These are phyloP conservation scores for Holocentrus rufus DNA, from an alignment of 2,797 vertebrate species.

Conservation along the genomic window DNA sequence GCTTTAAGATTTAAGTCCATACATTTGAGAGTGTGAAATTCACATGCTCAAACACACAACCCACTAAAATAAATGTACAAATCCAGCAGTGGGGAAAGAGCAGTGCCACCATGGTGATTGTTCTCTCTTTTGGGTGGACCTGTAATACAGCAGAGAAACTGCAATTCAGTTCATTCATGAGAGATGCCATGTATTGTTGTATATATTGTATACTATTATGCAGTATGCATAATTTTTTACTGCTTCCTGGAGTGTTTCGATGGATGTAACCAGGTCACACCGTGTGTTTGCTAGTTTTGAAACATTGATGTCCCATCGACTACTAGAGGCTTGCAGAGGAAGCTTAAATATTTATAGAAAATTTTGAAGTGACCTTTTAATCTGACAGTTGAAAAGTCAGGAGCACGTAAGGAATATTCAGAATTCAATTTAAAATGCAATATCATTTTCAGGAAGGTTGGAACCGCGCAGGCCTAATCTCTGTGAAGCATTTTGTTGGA, in stretches of 20 bases:
- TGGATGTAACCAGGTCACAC: conserved; percentile 31
- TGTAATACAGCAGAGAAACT: neutral
- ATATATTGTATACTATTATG: no score
- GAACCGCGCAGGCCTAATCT: no score
- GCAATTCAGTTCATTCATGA: neutral
- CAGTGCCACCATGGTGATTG: no score
- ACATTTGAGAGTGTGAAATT: no score
- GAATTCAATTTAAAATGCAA: no score
- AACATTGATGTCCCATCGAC: conserved; percentile 43
- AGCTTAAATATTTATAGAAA: conserved; percentile 42
- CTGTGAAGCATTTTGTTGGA: no score
- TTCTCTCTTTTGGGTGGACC: neutral
- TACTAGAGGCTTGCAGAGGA: conserved; percentile 26
- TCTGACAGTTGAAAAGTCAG: conserved; percentile 2
- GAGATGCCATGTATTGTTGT: neutral
- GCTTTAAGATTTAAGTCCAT: no score
- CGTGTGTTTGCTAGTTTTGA: conserved; percentile 25
- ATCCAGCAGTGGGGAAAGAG: no score
- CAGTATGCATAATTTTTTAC: no score
- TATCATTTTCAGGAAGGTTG: no score
- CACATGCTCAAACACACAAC: no score
- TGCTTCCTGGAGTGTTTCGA: conserved; percentile 36
- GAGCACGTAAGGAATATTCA: neutral
- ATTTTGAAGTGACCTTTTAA: conserved; percentile 14
- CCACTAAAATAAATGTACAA: no score